Percentiles rank a stretch among this genome's conserved stretches.
phyloP scores from a whole-genome alignment of 2,888 invertebrate species.

The Mylabris sibirica region DNA sequence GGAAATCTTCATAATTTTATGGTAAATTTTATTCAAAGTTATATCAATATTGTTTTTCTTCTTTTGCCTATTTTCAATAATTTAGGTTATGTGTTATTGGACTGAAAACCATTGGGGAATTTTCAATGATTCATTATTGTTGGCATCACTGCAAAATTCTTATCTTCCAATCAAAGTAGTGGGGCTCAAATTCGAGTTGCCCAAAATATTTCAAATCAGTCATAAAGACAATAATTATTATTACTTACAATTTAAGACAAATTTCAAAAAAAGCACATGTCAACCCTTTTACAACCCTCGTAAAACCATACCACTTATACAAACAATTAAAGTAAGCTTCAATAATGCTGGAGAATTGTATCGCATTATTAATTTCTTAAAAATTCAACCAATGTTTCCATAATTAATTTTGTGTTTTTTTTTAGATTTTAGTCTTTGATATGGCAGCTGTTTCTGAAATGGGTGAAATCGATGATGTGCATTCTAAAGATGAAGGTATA shows the following conservation, averaged over 20 bases:
- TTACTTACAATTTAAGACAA: no score
- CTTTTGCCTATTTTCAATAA: background rate
- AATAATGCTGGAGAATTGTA: background rate
- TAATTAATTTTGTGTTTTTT: slow-evolving; percentile 18
- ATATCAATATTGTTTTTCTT: background rate
- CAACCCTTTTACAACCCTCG: background rate
- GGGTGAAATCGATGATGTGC: slow-evolving; percentile 60
- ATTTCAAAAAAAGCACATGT: no score
- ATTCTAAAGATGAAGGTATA: slow-evolving; percentile 57
- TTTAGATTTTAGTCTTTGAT: slow-evolving; percentile 47
- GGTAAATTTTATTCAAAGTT: slow-evolving; percentile 46
- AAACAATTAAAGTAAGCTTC: background rate
- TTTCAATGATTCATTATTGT: slow-evolving; percentile 45
- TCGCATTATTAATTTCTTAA: background rate
- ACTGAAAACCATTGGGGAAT: slow-evolving; percentile 30
- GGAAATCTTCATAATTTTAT: slow-evolving; percentile 42
- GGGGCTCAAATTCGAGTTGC: slow-evolving; percentile 43
- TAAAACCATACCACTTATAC: background rate
- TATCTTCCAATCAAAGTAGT: slow-evolving; percentile 48
- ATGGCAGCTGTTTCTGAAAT: slow-evolving; percentile 60
- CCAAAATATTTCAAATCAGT: slow-evolving; percentile 18
- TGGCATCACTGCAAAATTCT: slow-evolving; percentile 47
- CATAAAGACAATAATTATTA: no score
- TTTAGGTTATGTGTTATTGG: slow-evolving; percentile 26
- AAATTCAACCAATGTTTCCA: background rate